Evolutionary conservation across 2,888 invertebrate genomes (phyloP).

Genomic region (Allophyes oxyacanthae): DNA sequence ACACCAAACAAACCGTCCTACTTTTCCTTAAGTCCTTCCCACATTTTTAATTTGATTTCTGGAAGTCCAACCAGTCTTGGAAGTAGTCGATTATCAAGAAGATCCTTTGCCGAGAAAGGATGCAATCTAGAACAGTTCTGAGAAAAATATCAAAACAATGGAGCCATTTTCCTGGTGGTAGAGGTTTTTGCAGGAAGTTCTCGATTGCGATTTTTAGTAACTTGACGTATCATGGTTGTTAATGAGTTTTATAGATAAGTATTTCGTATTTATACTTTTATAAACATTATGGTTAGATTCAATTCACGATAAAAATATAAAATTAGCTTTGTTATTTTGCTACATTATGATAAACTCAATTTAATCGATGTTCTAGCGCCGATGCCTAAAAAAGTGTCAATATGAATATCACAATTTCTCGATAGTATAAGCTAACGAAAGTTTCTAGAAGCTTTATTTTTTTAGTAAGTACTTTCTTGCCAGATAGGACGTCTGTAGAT

Average conservation of each 20-base stretch:
- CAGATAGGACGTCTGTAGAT: no score
- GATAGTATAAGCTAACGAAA: no score
- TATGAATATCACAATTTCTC: no score
- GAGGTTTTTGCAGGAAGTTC: conserved; percentile 43
- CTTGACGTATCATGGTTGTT: conserved; percentile 32
- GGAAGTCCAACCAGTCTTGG: conserved; percentile 25
- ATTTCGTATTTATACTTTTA: no score
- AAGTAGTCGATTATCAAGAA: conserved; percentile 33
- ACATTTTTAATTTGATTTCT: conserved; percentile 24
- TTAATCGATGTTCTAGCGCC: no score
- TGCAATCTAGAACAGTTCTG: conserved; percentile 43
- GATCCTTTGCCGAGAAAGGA: conserved; percentile 43
- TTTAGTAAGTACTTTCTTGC: no score
- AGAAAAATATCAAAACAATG: conserved; percentile 58
- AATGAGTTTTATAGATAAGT: conserved; percentile 15
- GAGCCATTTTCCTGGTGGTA: conserved; percentile 51
- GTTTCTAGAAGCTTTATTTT: no score
- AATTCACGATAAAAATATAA: no score
- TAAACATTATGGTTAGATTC: no score
- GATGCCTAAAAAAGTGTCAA: no score
- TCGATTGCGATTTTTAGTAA: conserved; percentile 51
- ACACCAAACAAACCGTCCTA: background rate
- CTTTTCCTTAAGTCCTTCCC: conserved; percentile 31
- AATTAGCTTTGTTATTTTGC: no score
- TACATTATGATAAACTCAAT: no score